Conservation (phyloP, 2,797 vertebrate genomes). For the Jordanella pulchra region DNA sequence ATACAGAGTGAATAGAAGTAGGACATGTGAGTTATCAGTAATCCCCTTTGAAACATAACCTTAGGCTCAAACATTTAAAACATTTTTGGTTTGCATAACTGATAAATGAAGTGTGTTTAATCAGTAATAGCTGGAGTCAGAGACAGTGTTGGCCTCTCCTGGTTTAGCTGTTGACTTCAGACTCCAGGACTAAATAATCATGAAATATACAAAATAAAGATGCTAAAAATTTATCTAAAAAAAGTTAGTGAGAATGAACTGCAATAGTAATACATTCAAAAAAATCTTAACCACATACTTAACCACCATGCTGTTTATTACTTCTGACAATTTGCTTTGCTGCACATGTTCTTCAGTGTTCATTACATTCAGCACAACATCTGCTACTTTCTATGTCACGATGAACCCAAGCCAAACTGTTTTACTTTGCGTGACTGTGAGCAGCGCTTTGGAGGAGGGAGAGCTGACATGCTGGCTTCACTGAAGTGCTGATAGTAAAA, state of each 20-base stretch:
- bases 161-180: not conserved
- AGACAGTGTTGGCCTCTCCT: not conserved
- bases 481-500: conserved; percentile 75
- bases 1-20: too few relatives aligned
- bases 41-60: not conserved
- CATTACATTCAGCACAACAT: conserved; percentile 33
- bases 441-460: conserved; percentile 61
- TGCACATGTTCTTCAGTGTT: conserved; percentile 29
- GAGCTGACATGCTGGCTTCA: conserved; percentile 70
- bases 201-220: not conserved
- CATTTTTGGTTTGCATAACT: not conserved
- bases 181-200: not conserved
- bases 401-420: conserved; percentile 45
- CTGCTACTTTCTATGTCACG: conserved; percentile 53
- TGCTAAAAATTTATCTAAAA: not conserved
- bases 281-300: not conserved
- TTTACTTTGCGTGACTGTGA: conserved; percentile 60
- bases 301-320: not conserved
- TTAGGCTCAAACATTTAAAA: not conserved
- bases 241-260: not conserved
- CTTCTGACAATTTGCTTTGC: conserved; percentile 37
- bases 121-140: not conserved
- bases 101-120: not conserved
- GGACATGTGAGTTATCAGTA: too few relatives aligned
- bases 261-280: not conserved